A percentile compares a stretch with the other conserved stretches of the same genome.
phyloP scores from a whole-genome alignment of 2,888 invertebrate species.

The Cyclophora albipunctata region DNA sequence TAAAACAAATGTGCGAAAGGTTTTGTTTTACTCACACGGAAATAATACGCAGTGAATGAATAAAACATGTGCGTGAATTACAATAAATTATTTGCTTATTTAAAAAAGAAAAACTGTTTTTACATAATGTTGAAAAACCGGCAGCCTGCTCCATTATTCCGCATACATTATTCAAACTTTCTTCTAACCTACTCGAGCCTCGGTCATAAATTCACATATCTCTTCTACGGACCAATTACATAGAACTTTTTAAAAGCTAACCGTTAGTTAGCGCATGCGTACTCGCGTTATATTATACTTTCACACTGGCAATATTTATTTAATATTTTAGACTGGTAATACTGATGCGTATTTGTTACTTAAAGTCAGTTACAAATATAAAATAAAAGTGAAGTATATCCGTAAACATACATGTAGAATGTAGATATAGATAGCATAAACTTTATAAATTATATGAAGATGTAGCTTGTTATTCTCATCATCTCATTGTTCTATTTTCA shows the following conservation, averaged over 20 bases:
- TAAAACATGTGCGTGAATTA: constrained; percentile 6
- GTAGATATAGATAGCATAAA: no score
- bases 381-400: no score
- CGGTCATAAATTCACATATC: constrained; percentile 42
- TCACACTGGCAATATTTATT: constrained; percentile 62
- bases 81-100: constrained; percentile 8
- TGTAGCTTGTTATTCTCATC: no score
- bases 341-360: no score
- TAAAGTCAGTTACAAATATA: no score
- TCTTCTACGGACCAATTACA: constrained; percentile 44
- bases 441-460: no score
- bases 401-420: no score
- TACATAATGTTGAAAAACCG: constrained; percentile 16
- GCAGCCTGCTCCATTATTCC: constrained; percentile 22
- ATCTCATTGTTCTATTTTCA: no score
- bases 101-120: constrained; percentile 12
- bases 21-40: no score
- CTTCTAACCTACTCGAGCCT: constrained; percentile 32
- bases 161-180: constrained; percentile 35
- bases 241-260: constrained; percentile 43
- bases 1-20: constrained; percentile 13
- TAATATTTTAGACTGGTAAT: constrained; percentile 52
- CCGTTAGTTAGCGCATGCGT: constrained; percentile 26
- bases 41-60: constrained; percentile 4
- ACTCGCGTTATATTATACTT: constrained; percentile 47